A percentile compares a stretch with the other conserved stretches of the same genome.
Evolutionary conservation across 2,888 invertebrate species (phyloP).

Genomic region (Neoitamus cyanurus): DNA sequence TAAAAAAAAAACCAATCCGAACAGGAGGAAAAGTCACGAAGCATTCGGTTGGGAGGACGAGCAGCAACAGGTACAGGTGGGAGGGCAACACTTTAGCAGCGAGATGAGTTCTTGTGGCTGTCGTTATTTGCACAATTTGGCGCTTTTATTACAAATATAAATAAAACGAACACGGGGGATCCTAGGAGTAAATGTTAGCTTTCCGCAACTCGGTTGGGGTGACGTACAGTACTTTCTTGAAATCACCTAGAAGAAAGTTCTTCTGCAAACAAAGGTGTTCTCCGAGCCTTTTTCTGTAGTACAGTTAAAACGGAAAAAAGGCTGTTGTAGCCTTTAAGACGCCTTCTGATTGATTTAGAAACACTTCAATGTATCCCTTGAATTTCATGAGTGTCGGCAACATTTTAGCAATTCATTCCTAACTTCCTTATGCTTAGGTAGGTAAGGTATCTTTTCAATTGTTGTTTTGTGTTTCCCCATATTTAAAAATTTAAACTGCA

Average conservation of each 20-base stretch:
- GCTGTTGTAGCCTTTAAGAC: not conserved
- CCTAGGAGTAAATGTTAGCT: not conserved
- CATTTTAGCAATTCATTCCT: not conserved
- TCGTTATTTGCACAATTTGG: constrained; percentile 34
- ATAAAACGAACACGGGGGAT: not conserved
- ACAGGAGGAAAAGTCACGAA: not conserved
- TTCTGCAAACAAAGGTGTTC: not conserved
- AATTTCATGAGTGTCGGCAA: not conserved
- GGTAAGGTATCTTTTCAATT: not conserved
- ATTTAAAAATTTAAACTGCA: too few relatives aligned
- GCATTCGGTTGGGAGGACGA: not conserved
- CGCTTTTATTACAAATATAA: constrained; percentile 37
- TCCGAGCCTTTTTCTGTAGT: not conserved
- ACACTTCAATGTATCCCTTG: not conserved
- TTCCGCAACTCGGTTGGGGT: not conserved
- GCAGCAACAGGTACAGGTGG: constrained; percentile 23
- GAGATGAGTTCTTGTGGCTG: constrained; percentile 21
- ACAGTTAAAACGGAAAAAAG: not conserved
- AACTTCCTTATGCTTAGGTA: not conserved
- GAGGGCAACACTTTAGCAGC: not conserved
- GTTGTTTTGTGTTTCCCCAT: not conserved
- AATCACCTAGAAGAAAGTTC: not conserved
- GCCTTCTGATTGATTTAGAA: not conserved
- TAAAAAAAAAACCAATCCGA: not conserved
- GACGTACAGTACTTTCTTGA: not conserved